These are phyloP conservation scores for Aproaerema taeniolella DNA, from an alignment of 2,888 invertebrate genomes.

Conservation along the genomic window DNA sequence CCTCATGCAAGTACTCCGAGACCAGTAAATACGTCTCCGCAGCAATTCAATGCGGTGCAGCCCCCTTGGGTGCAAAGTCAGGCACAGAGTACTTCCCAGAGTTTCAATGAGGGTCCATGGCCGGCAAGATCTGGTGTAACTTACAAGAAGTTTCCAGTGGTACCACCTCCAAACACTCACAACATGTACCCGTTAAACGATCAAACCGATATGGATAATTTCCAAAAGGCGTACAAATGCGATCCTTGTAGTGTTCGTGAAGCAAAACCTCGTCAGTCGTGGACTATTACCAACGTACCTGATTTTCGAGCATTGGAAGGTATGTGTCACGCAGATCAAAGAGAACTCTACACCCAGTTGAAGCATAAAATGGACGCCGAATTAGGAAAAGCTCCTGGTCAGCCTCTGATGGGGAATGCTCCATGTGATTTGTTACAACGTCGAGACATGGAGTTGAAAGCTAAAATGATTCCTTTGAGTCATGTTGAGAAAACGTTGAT, in stretches of 20 bases:
- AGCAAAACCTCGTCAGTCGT: constrained; percentile 67
- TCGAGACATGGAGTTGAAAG: constrained; percentile 65
- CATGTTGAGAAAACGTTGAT: constrained; percentile 67
- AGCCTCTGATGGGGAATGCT: constrained; percentile 49
- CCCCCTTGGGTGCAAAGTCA: constrained; percentile 67
- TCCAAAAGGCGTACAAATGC: constrained; percentile 61
- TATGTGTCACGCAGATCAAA: constrained; percentile 62
- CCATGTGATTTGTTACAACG: constrained; percentile 60
- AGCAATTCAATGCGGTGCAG: constrained; percentile 58
- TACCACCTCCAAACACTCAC: constrained; percentile 54
- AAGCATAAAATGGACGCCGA: constrained; percentile 71
- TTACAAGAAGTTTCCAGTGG: constrained; percentile 63
- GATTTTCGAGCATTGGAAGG: constrained; percentile 62
- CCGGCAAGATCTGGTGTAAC: constrained; percentile 50
- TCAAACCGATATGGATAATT: constrained; percentile 53
- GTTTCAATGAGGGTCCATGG: constrained; percentile 61
- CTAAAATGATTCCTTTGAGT: constrained; percentile 71
- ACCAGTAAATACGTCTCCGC: constrained; percentile 56
- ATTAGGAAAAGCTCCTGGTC: constrained; percentile 62
- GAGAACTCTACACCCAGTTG: constrained; percentile 61
- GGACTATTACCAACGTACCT: constrained; percentile 67
- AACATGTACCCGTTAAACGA: constrained; percentile 61
- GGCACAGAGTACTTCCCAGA: constrained; percentile 45
- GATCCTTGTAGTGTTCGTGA: constrained; percentile 60
- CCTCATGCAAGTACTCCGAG: constrained; percentile 53